A percentile compares a stretch with the other conserved stretches of the same genome.
Evolutionary conservation across 2,888 invertebrate species (phyloP).

Genomic region (Tridacna crocea): DNA sequence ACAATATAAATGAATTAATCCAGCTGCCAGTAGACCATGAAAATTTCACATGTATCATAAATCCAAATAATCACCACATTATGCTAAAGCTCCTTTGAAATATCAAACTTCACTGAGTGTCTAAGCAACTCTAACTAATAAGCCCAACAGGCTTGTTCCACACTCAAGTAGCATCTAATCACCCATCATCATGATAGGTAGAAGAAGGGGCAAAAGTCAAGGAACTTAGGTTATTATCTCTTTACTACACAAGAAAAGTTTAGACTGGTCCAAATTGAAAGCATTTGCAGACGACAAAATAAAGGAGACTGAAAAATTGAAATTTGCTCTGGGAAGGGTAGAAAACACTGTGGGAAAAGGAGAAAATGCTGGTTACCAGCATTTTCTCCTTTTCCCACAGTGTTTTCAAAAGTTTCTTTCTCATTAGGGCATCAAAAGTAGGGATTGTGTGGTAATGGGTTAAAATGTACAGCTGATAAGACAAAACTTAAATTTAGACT

Average conservation of each 20-base stretch:
- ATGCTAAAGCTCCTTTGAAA: constrained; percentile 1
- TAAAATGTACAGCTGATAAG: no score
- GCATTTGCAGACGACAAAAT: no score
- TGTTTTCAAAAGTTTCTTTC: neutral
- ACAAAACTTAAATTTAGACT: no score
- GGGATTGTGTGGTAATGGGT: no score
- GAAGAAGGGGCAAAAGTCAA: constrained; percentile 4
- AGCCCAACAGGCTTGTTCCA: constrained; percentile 24
- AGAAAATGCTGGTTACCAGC: neutral
- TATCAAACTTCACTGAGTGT: constrained; percentile 1
- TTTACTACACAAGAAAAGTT: no score
- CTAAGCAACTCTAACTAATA: constrained; percentile 15
- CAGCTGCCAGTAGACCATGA: neutral
- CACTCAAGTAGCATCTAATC: constrained; percentile 24
- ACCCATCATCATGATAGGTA: constrained; percentile 11
- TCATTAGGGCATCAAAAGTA: no score
- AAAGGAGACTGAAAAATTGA: no score
- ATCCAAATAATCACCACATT: constrained; percentile 4
- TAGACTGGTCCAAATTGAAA: no score
- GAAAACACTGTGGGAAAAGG: neutral
- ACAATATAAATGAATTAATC: no score
- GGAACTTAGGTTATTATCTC: neutral
- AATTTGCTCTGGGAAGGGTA: no score
- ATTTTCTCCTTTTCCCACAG: neutral
- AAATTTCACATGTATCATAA: constrained; percentile 7